Base-by-base conservation (phyloP, 2,888 invertebrate species). In the Hecatera dysodea region DNA sequence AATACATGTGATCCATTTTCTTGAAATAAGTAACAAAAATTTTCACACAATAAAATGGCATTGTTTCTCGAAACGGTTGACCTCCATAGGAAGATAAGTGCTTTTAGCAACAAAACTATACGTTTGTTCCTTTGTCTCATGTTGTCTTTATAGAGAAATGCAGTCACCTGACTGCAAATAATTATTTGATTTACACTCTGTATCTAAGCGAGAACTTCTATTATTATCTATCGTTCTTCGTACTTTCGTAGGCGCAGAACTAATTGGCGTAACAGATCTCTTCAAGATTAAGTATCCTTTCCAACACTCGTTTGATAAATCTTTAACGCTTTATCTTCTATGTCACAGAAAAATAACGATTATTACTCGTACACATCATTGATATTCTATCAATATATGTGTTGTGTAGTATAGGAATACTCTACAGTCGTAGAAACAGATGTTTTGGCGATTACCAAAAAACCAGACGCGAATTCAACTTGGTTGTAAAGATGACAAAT, bases 61-160 rank as follows among this genome's bases (percentile, higher is more conserved):
- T 75, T 72, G 79, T 79, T 64, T 75, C 56, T 62, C 57, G 36
- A 57, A 65, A 46, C 56, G 64, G 7, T 50, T 68, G 75, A 73
- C 68, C 68, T 80, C 65, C 63, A 70, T 44, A 55, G 50, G 66
- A 69, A 75, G 68, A 78, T 72, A 53, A 62, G 63, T 65, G 67
- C 50, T 56, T 64, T 63, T 12, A 52, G 33, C n/a, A 29, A 70
- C 64, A 55, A 67, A 66, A 67, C 60, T 22, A 48, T 57, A 61
- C 36, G 36, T 76, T 59, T 36, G 56, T 69, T 46, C 29, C 27
- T 70, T 79, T 71, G 68, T 72, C 27, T 48, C 19, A n/a, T n/a
- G n/a, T n/a, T 44, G 46, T 29, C 44, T 55, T 59, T 50, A 53
- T 53, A 56, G 65, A 69, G 66, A 73, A 66, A 78, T 75, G 57